Percentiles rank a stretch among this genome's conserved stretches.
phyloP scores from a whole-genome alignment of 2,888 invertebrate genomes.

The Arenicola marina region DNA sequence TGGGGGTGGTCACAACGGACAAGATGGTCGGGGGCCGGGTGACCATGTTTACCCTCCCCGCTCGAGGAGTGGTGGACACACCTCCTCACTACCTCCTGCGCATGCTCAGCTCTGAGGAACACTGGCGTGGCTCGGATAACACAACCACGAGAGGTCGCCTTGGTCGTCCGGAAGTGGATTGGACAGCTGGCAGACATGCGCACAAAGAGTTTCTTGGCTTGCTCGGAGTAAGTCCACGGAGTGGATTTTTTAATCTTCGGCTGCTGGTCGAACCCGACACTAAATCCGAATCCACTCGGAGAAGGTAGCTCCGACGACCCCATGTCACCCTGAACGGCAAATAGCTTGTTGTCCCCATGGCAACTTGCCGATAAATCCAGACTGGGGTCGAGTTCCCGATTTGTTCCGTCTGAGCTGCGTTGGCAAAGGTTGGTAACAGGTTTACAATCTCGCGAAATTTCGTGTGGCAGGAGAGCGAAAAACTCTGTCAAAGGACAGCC shows the following conservation, averaged over 20 bases:
- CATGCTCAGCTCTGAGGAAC: constrained; percentile 70
- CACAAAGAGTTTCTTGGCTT: constrained; percentile 60
- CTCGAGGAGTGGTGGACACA: constrained; percentile 39
- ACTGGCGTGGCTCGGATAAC: constrained; percentile 72
- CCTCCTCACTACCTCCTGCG: constrained; percentile 68
- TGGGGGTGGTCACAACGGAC: constrained; percentile 17
- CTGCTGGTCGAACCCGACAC: constrained; percentile 16
- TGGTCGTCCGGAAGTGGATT: constrained; percentile 70
- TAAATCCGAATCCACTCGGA: constrained; percentile 15
- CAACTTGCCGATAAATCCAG: no score
- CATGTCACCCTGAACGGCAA: no score
- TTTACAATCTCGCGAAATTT: no score
- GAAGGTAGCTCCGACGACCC: no score
- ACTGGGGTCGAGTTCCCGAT: no score
- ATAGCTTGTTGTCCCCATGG: no score
- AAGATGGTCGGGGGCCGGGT: constrained; percentile 13
- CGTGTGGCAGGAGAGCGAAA: no score
- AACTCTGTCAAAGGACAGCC: no score
- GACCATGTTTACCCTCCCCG: constrained; percentile 30
- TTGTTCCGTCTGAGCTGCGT: no score
- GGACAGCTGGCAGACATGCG: constrained; percentile 67
- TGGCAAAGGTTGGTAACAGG: no score
- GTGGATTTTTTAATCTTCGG: constrained; percentile 18
- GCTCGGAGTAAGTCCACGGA: constrained; percentile 65
- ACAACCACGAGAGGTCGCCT: constrained; percentile 46